Conservation (phyloP, 2,797 vertebrate genomes). For the Thalassophryne amazonica region DNA sequence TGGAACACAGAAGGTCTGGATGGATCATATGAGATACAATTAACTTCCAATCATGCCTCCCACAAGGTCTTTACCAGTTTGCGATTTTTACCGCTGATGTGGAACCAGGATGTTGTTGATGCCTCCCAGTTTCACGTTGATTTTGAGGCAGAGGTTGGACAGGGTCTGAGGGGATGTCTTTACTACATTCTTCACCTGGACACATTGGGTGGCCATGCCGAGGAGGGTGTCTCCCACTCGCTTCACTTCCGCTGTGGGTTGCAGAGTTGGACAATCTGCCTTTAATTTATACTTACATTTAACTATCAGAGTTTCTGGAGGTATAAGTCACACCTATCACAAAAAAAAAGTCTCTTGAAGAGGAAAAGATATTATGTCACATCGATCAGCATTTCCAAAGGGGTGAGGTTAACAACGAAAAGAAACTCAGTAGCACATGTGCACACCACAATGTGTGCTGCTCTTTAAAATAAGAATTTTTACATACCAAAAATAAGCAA, state of each 20-base stretch:
- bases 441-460: too few species aligned
- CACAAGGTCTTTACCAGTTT: background rate
- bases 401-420: too few species aligned
- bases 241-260: slow-evolving; percentile 90
- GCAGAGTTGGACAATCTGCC: background rate
- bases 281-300: too few species aligned
- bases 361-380: too few species aligned
- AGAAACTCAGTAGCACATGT: too few species aligned
- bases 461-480: too few species aligned
- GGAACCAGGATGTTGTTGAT: slow-evolving; percentile 99
- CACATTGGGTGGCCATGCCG: slow-evolving; percentile 97
- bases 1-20: slow-evolving; percentile 89
- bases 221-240: slow-evolving; percentile 95
- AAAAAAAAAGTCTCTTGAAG: too few species aligned
- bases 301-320: too few species aligned
- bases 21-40: background rate
- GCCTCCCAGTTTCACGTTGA: slow-evolving; percentile 97
- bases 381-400: too few species aligned
- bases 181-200: slow-evolving; percentile 97
- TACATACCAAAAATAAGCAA: too few species aligned
- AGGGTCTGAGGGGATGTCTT: slow-evolving; percentile 98
- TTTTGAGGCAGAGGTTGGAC: slow-evolving; percentile 98
- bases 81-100: slow-evolving; percentile 86
- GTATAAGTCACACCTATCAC: too few species aligned
- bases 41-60: background rate